phyloP scores from a whole-genome alignment of 1,140 invertebrate species.

The Cecropterus lyciades region DNA sequence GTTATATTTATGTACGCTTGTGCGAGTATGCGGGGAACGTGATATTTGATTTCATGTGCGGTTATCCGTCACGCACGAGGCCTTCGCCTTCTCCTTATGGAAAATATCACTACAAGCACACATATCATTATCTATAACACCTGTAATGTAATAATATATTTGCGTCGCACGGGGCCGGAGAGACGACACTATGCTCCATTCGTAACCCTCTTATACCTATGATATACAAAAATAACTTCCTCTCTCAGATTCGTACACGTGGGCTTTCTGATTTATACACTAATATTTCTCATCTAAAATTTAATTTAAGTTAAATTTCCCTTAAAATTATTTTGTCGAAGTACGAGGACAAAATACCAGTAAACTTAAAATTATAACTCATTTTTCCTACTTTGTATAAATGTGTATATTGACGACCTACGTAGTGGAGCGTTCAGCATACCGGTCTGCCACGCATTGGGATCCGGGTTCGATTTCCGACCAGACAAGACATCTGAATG shows the following conservation, averaged over 20 bases:
- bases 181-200: conserved; percentile 31
- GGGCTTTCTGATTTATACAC: no score
- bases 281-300: no score
- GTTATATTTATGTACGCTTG: conserved; percentile 31
- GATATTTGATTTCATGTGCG: conserved; percentile 63
- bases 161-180: conserved; percentile 14
- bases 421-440: no score
- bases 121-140: conserved; percentile 28
- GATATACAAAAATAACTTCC: conserved; percentile 19
- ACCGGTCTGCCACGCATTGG: no score
- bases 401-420: no score
- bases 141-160: conserved; percentile 31
- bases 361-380: no score
- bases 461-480: no score
- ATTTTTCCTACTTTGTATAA: no score
- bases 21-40: conserved; percentile 42
- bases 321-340: no score
- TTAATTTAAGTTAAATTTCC: no score
- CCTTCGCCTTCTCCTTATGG: conserved; percentile 34
- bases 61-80: conserved; percentile 57
- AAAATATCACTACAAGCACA: conserved; percentile 30
- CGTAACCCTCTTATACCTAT: conserved; percentile 22
- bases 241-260: background rate
- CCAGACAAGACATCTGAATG: no score
- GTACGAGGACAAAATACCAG: no score